Evolutionary conservation across 2,888 invertebrate species (phyloP).

Genomic region (Parasteatoda lunata): DNA sequence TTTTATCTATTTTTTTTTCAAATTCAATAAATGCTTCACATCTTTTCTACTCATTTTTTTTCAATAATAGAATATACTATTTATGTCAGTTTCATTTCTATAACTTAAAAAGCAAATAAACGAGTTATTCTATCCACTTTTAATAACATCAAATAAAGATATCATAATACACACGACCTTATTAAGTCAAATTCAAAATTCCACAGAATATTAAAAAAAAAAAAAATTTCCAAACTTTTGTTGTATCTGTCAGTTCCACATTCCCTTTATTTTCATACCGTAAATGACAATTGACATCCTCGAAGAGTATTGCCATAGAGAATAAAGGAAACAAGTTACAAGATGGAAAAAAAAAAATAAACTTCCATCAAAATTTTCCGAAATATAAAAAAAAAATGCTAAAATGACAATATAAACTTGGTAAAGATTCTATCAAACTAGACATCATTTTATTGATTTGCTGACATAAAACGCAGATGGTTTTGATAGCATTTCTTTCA

Average conservation of each 20-base stretch:
- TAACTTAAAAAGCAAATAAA: no score
- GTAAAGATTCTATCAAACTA: conserved; percentile 18
- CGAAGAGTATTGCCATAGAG: neutral
- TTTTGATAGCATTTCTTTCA: conserved; percentile 44
- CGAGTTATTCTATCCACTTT: no score
- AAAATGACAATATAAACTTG: conserved; percentile 22
- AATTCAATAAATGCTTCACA: no score
- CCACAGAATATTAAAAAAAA: neutral
- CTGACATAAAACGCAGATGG: conserved; percentile 45
- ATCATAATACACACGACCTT: no score
- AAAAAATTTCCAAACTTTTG: neutral
- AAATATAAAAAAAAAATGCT: neutral
- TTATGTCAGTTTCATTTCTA: no score
- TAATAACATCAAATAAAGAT: no score
- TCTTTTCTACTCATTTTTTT: no score
- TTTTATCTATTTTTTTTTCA: no score
- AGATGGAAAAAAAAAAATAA: neutral
- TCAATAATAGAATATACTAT: no score
- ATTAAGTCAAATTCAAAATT: no score
- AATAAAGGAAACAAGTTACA: neutral
- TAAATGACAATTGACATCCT: neutral
- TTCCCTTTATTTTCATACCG: neutral
- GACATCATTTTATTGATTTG: conserved; percentile 55
- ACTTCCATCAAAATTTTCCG: conserved; percentile 8
- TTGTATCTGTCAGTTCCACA: neutral